Evolutionary conservation across 2,888 invertebrate species (phyloP).

Genomic region (Phortica magna): DNA sequence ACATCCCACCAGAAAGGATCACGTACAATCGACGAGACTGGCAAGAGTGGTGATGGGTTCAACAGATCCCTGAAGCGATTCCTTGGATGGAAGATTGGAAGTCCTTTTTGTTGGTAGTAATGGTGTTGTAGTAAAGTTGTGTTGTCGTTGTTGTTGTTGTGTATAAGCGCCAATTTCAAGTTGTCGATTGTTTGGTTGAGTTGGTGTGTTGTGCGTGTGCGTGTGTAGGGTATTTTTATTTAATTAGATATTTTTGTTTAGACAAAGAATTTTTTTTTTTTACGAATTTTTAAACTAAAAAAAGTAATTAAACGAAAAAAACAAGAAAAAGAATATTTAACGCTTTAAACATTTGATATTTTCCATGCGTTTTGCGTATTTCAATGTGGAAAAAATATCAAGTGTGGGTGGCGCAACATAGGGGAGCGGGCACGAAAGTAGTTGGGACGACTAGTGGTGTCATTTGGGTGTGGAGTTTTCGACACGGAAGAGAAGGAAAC

Average conservation of each 20-base stretch:
- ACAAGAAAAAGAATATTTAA: constrained; percentile 60
- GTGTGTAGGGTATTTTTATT: constrained; percentile 31
- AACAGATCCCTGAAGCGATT: constrained; percentile 83
- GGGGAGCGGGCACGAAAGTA: constrained; percentile 28
- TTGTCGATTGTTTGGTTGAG: constrained; percentile 41
- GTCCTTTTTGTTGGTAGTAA: constrained; percentile 78
- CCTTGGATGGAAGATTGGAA: constrained; percentile 85
- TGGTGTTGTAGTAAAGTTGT: constrained; percentile 50
- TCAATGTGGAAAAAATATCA: constrained; percentile 68
- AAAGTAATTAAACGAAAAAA: constrained; percentile 57
- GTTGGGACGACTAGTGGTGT: neutral
- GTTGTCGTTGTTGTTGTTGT: constrained; percentile 47
- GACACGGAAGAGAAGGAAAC: neutral
- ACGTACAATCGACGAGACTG: constrained; percentile 88
- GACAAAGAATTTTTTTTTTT: constrained; percentile 69
- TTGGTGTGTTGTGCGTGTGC: constrained; percentile 38
- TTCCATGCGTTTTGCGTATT: constrained; percentile 70
- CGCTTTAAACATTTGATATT: constrained; percentile 73
- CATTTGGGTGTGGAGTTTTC: neutral
- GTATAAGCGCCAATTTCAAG: constrained; percentile 34
- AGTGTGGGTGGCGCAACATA: constrained; percentile 39
- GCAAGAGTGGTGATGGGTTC: constrained; percentile 88
- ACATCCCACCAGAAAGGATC: constrained; percentile 95
- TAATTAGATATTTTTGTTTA: constrained; percentile 53
- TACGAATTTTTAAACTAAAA: constrained; percentile 73